Base-by-base conservation (phyloP, 1,140 invertebrate species). In the Riptortus pedestris region DNA sequence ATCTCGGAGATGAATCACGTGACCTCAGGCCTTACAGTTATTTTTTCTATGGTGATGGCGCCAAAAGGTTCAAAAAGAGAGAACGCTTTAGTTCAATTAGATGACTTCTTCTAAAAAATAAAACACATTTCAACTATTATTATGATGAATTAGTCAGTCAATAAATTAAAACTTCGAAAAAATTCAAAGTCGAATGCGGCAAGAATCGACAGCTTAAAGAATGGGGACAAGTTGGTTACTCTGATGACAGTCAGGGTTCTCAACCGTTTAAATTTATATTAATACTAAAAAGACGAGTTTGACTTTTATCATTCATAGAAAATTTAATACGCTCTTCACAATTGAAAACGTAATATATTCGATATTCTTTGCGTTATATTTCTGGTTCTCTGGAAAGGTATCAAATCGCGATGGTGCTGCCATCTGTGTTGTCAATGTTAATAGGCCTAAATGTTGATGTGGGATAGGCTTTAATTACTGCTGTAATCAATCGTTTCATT, bases 371-470 rank as follows among this genome's bases (percentile, higher is more conserved):
- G n/a, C n/a, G n/a, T n/a, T n/a, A n/a, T n/a, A n/a, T n/a, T n/a
- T n/a, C n/a, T n/a, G n/a, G n/a, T n/a, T n/a, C n/a, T n/a, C n/a
- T n/a, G n/a, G n/a, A n/a, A n/a, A n/a, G n/a, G n/a, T n/a, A n/a
- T n/a, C n/a, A n/a, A n/a, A n/a, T n/a, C n/a, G n/a, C 12, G 31
- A 45, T 20, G 43, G 74, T 79, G 76, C 73, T 76, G 81, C 81
- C 80, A 80, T 77, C 82, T 83, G 76, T 77, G 79, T 80, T 83
- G 81, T 83, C 81, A 83, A 82, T 83, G 79, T 82, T 82, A 81
- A 81, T 81, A 75, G 74, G 73, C 74, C 74, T 74, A 66, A 65
- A 67, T 67, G 55, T 65, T 58, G 60, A 64, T 59, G 62, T 68
- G 65, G 63, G 64, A 61, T 69, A 67, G 67, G 52, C 58, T 67